Evolutionary conservation across 2,113 vertebrate species (phyloP), one percentile per base, ranked within the genome.

Genomic region (Elanoides forficatus): DNA sequence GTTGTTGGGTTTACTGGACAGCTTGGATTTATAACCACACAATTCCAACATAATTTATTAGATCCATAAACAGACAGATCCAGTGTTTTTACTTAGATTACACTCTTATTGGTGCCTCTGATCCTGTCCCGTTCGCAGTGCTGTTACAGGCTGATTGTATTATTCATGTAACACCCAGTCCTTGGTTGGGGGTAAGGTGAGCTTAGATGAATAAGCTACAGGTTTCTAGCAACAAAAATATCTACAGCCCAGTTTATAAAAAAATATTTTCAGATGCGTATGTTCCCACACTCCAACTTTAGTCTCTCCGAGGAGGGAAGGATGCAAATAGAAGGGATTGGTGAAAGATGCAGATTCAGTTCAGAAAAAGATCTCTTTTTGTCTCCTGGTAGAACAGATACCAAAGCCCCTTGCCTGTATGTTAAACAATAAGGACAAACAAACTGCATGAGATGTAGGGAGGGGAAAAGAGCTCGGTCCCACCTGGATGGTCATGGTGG

Each of bases 1-100:
- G 98, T 98, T 98, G 98, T 98, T 98, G 97, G 98, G 98, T 98
- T 98, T 98, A 97, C 98, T 97, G 97, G 98, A 98, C 98, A 98
- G 98, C 95, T 97, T 95, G 97, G 97, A 98, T 98, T 98, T 98
- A 98, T 98, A 98, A 98, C 97, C 25, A 32, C 91, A 95, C 97
- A 95, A 98, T 97, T 98, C 96, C 82, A 97, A 96, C 95, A 96
- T 98, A 98, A 98, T 98, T 98, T 98, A 98, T 98, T 98, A 98
- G 98, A 97, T 98, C 98, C 95, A 98, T 98, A 98, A 98, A 98
- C 93, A 97, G 98, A 97, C 97, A 97, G 95, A 98, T 97, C 92
- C n/a, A 91, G 93, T 98, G 97, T 97, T 98, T 98, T 98, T 93
- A 96, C 97, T 96, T 89, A 98, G 98, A 98, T 98, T 97, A 97